Evolutionary conservation across 2,113 vertebrate species (phyloP), one percentile per base, ranked within the genome.

Genomic region (Hippopotamus amphibius): DNA sequence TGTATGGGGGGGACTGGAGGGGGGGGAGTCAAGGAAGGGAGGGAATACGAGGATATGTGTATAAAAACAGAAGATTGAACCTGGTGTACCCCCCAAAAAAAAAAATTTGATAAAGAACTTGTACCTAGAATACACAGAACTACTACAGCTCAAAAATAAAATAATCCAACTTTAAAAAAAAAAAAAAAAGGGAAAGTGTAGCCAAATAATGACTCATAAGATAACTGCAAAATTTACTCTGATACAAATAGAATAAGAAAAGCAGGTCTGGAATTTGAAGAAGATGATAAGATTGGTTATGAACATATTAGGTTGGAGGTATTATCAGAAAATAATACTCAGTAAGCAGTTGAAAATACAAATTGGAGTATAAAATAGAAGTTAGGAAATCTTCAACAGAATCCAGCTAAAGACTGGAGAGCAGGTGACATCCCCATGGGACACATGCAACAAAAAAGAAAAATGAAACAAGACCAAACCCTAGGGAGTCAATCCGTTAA

Each of bases 171-270:
- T 37, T 37, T 37, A 37, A 37, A 37, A 37, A 37, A 37, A 37
- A 37, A 37, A 37, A 41, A 71, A 66, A 59, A 21, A 63, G 15
- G 43, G 3, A 66, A 87, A 82, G 8, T 33, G 17, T 9, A 63
- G n/a, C 2, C 4, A 65, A 69, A 57, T 71, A 28, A 80, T 71
- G 14, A 59, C 59, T 90, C 11, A 21, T 41, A 61, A 53, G 7
- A 74, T 61, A 84, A 88, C 4, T 79, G 22, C n/a, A 80, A 84
- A 80, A 90, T 79, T 80, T 77, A 57, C 12, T 87, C 77, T 93
- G 63, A 74, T 74, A 4, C 7, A 88, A 84, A 83, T 71, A 80
- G 17, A 83, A 80, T 53, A 68, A 93, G 24, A 71, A 91, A 79
- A 86, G 19, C 9, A 83, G 19, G 2, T 14, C 68, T 59, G 8